Evolutionary conservation across 2,797 vertebrate species (phyloP), one percentile per base, ranked within the genome.

Genomic region (Cynodonichthys magdalenae): DNA sequence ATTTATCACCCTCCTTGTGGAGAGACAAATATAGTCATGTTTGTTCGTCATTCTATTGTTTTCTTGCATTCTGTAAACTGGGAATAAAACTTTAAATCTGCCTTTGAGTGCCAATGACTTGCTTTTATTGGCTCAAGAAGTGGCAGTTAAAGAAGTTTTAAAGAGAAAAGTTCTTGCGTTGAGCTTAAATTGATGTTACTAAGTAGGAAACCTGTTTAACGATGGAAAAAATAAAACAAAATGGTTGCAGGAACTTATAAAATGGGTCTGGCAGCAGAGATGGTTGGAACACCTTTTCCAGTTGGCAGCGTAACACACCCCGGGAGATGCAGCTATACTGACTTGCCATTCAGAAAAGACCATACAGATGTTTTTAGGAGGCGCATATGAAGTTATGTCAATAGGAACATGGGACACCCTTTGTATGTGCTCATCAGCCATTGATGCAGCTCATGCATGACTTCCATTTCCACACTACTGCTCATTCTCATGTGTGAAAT

Each of bases 401-500:
- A 15, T 36, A 18, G 41, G 29, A 61, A 19, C 59, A 63, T 17
- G 17, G 11, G 20, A 51, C n/a, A 48, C 24, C 15, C 20, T 58
- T 49, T 47, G 15, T 73, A 10, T 54, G 20, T 56, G 18, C 18
- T 50, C 42, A 34, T 50, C 11, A 12, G 36, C 75, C 75, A 64
- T 64, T 72, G 63, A 74, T 63, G 39, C 59, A 15, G 69, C 45
- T 72, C 76, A 67, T 66, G 73, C 57, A 20, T 82, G 71, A 74
- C 44, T 71, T 67, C 53, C 71, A 64, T 79, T 77, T 47, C 72
- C 76, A 49, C 70, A 52, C 53, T 53, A 45, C 17, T 53, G 20
- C 18, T 46, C 61, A 49, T 47, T 70, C 75, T 59, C n/a, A 49
- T 66, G 71, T 86, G 73, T 83, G 81, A 80, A 84, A 85, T 83